Conservation (phyloP, 2,113 vertebrate species). For the Elaphurus davidianus region DNA sequence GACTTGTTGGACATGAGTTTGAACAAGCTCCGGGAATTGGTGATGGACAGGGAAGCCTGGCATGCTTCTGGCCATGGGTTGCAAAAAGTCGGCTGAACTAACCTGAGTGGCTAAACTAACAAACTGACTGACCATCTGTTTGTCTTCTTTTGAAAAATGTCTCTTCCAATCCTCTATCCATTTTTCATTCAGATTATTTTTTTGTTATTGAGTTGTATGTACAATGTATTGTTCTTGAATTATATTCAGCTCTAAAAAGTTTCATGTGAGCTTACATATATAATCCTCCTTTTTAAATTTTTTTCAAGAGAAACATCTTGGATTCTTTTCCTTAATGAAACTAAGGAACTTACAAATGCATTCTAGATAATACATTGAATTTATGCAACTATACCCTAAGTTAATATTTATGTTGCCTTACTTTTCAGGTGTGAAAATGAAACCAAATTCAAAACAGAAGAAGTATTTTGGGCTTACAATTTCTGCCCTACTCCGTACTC, state of each 20-base stretch:
- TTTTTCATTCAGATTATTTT: neutral
- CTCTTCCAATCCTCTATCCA: neutral
- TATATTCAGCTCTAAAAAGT: neutral
- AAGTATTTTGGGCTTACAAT: slow-evolving; percentile 95
- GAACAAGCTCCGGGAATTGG: fast-evolving
- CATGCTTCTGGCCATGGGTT: neutral
- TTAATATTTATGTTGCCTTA: neutral
- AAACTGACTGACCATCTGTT: neutral
- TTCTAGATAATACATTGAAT: neutral
- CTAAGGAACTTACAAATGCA: neutral
- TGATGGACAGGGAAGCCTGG: neutral
- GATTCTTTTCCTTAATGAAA: neutral
- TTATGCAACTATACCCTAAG: neutral
- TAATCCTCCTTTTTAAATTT: neutral
- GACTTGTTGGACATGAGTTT: neutral
- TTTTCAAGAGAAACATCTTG: neutral
- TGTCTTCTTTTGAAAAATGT: neutral
- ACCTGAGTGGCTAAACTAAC: neutral
- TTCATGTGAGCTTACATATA: neutral
- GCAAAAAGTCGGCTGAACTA: neutral
- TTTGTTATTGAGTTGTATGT: neutral
- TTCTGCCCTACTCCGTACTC: slow-evolving; percentile 96
- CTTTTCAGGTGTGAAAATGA: slow-evolving; percentile 93
- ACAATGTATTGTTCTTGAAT: neutral
- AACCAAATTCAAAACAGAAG: slow-evolving; percentile 85